These are phyloP conservation scores for Sitophilus oryzae DNA, from an alignment of 1,140 invertebrate genomes.

Conservation along the genomic window DNA sequence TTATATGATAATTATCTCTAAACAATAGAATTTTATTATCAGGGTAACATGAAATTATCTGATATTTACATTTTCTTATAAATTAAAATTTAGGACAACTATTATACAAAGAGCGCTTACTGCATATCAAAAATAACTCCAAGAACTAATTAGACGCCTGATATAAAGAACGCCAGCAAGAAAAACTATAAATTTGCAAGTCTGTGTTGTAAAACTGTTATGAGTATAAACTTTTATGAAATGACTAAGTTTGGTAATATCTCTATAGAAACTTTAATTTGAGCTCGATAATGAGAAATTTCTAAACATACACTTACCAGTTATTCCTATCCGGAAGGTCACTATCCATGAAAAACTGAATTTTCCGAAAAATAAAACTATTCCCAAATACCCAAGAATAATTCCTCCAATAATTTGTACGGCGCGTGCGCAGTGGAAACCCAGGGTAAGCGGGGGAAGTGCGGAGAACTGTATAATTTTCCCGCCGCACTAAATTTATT, in stretches of 20 bases:
- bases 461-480: constrained; percentile 8
- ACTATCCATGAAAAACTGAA: constrained; percentile 25
- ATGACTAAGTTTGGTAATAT: constrained; percentile 3
- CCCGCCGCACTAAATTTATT: constrained; percentile 9
- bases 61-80: neutral
- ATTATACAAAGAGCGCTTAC: no score
- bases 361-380: constrained; percentile 32
- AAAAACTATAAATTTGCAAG: no score
- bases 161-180: no score
- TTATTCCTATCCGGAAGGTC: neutral
- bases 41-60: neutral
- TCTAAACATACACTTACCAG: constrained; percentile 18
- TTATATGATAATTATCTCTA: neutral
- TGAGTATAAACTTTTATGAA: constrained; percentile 14
- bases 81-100: no score
- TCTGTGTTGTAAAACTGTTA: no score
- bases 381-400: constrained; percentile 28
- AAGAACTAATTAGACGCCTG: no score
- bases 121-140: no score
- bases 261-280: neutral
- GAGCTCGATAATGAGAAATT: constrained; percentile 17
- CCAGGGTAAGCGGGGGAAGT: constrained; percentile 15
- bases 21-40: neutral
- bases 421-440: constrained; percentile 26
- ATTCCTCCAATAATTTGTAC: constrained; percentile 19